These are phyloP conservation scores for Pharmacophagus antenor DNA, from an alignment of 2,888 invertebrate species.

Conservation along the genomic window DNA sequence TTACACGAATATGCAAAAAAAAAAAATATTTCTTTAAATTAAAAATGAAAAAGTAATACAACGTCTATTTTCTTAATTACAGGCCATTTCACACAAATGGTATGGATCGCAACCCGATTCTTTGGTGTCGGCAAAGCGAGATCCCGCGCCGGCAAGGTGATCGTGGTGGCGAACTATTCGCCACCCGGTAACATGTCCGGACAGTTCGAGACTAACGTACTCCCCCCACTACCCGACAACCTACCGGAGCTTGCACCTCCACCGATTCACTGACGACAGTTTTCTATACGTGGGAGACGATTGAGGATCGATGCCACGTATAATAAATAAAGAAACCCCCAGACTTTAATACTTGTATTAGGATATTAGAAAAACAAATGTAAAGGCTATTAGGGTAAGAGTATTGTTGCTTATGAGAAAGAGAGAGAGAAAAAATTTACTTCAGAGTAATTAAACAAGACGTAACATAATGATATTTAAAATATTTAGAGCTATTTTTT, in stretches of 20 bases:
- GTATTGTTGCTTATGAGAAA: constrained; percentile 18
- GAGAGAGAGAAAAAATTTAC: constrained; percentile 13
- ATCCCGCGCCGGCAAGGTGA: constrained; percentile 87
- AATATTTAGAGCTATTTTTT: neutral
- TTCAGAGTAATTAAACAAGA: neutral
- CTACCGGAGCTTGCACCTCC: constrained; percentile 65
- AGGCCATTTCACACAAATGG: constrained; percentile 94
- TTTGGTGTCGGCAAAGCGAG: constrained; percentile 91
- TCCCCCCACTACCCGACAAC: constrained; percentile 85
- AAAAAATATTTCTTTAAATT: neutral
- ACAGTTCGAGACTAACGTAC: constrained; percentile 88
- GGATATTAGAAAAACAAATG: neutral
- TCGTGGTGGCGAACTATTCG: constrained; percentile 91
- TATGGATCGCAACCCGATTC: constrained; percentile 88
- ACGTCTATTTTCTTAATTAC: constrained; percentile 25
- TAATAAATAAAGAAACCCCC: constrained; percentile 35
- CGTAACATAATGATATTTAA: too few species aligned
- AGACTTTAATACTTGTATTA: neutral
- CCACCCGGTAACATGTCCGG: constrained; percentile 90
- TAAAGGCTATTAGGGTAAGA: constrained; percentile 23
- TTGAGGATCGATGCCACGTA: constrained; percentile 66
- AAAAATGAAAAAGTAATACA: neutral
- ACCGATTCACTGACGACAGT: constrained; percentile 66
- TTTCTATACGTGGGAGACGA: constrained; percentile 71
- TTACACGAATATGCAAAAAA: too few species aligned